These are phyloP conservation scores for Barbus barbus DNA, from an alignment of 2,113 vertebrate species.

Conservation along the genomic window DNA sequence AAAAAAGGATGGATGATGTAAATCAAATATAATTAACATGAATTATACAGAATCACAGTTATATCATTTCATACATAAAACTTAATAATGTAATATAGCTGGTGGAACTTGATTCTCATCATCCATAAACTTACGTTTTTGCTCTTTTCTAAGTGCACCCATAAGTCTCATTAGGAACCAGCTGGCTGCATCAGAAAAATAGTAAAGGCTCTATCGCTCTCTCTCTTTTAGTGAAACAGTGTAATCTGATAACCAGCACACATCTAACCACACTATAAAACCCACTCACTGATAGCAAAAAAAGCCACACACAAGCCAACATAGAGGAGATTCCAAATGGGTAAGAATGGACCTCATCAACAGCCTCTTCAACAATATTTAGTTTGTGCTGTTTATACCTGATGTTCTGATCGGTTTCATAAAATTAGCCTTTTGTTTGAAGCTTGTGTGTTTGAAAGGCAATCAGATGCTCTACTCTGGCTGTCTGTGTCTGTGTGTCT, in stretches of 20 bases:
- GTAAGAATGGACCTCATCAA: slow-evolving; percentile 14
- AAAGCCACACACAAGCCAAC: slow-evolving; percentile 17
- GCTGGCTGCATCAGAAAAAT: background rate
- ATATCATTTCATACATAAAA: slow-evolving; percentile 48
- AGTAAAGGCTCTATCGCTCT: background rate
- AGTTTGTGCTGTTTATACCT: background rate
- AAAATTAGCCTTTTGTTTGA: background rate
- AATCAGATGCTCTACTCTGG: too few species aligned
- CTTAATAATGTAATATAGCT: slow-evolving; percentile 25
- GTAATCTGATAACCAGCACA: slow-evolving; percentile 46
- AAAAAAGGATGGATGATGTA: slow-evolving; percentile 25
- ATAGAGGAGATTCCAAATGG: slow-evolving; percentile 6
- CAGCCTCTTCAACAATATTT: too few species aligned
- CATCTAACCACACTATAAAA: slow-evolving; percentile 50
- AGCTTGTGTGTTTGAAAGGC: background rate
- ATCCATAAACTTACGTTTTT: background rate
- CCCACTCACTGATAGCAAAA: slow-evolving; percentile 11
- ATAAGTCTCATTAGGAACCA: slow-evolving; percentile 30
- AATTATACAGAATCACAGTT: slow-evolving; percentile 46
- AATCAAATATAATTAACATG: slow-evolving; percentile 51
- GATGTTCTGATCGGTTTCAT: background rate
- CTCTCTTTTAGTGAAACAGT: background rate
- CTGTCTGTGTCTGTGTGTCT: too few species aligned
- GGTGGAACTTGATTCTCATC: slow-evolving; percentile 17
- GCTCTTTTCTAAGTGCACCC: background rate